A percentile compares a stretch with the other conserved stretches of the same genome.
phyloP scores from a whole-genome alignment of 64 coral and sea anemone genomes.

The Montipora sp. region DNA sequence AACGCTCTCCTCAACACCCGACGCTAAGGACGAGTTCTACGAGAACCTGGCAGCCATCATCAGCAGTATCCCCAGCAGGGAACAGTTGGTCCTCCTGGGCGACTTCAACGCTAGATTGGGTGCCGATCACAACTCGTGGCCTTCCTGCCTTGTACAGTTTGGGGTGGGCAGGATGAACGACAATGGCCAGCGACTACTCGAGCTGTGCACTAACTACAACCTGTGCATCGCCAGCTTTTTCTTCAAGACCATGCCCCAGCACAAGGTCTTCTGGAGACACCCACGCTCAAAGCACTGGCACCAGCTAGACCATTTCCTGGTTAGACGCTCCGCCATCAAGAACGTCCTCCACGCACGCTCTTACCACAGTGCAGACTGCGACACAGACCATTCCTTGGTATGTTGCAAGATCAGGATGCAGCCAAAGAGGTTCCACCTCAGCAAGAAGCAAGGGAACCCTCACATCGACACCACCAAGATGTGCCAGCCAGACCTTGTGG shows the following conservation, averaged over 20 bases:
- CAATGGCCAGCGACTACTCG: constrained; percentile 21
- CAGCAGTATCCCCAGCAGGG: constrained; percentile 11
- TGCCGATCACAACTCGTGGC: constrained; percentile 48
- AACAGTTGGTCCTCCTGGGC: constrained; percentile 52
- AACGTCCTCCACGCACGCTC: constrained; percentile 13
- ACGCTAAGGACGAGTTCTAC: constrained; percentile 57
- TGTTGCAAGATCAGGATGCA: constrained; percentile 48
- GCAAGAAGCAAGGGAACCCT: not conserved
- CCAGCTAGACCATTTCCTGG: constrained; percentile 12
- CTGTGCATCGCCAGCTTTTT: constrained; percentile 26
- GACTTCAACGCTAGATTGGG: constrained; percentile 61
- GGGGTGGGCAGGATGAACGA: constrained; percentile 45
- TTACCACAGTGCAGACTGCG: constrained; percentile 51
- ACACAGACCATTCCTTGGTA: constrained; percentile 21
- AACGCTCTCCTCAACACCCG: not conserved
- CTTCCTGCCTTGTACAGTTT: constrained; percentile 38
- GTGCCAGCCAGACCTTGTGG: not conserved
- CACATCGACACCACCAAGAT: constrained; percentile 29
- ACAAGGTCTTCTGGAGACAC: constrained; percentile 28
- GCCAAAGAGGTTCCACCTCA: constrained; percentile 14
- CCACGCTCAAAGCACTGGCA: not conserved
- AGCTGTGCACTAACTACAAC: constrained; percentile 17
- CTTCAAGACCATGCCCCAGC: constrained; percentile 45
- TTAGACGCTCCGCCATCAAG: constrained; percentile 32
- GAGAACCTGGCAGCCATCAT: constrained; percentile 11